Percentiles rank a stretch among this genome's conserved stretches.
phyloP scores from a whole-genome alignment of 2,888 invertebrate species.

The Chorisops tibialis region DNA sequence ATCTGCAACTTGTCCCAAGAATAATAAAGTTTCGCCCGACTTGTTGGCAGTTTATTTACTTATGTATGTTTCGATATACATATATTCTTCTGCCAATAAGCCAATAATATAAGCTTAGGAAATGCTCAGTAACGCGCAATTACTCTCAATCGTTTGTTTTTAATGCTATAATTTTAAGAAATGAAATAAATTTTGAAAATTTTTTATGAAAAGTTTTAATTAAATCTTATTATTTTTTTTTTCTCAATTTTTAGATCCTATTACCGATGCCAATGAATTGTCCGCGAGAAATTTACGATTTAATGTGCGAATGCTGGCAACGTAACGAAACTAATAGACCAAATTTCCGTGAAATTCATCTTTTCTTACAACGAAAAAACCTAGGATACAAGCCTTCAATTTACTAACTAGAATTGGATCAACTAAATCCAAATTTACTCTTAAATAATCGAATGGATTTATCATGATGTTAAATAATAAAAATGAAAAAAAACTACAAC shows the following conservation, averaged over 20 bases:
- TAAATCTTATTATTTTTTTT: not conserved
- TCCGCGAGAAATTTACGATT: slow-evolving; percentile 79
- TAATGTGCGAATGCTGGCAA: slow-evolving; percentile 86
- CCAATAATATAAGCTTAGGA: no score
- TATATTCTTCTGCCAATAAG: no score
- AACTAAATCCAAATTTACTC: slow-evolving; percentile 24
- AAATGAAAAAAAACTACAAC: no score
- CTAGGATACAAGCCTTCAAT: slow-evolving; percentile 54
- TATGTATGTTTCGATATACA: no score
- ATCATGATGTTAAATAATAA: no score
- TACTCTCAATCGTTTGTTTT: no score
- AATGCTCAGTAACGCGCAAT: no score
- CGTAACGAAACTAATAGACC: slow-evolving; percentile 73
- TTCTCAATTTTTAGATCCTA: slow-evolving; percentile 51
- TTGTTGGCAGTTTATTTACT: no score
- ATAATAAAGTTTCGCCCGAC: no score
- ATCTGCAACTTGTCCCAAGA: no score
- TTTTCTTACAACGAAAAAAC: slow-evolving; percentile 78
- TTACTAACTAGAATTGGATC: slow-evolving; percentile 26
- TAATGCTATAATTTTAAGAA: not conserved
- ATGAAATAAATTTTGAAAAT: not conserved
- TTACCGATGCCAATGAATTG: slow-evolving; percentile 72
- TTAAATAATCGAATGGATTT: no score
- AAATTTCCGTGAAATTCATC: slow-evolving; percentile 78
- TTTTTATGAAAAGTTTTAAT: not conserved